phyloP scores from a whole-genome alignment of 2,888 invertebrate species.

The Brachypalpus laphriformis region DNA sequence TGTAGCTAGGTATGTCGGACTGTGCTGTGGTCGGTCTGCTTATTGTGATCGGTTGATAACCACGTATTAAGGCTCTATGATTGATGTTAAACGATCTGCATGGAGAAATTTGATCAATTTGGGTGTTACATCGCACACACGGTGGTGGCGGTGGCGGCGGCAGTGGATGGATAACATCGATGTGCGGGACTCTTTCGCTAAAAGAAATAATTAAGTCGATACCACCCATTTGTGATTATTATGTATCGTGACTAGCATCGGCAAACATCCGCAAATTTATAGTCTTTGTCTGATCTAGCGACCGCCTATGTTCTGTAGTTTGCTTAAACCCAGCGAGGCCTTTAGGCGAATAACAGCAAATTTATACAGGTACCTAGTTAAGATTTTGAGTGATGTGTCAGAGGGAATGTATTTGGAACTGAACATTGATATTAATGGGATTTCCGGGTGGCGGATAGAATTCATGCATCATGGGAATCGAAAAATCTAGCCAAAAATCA shows the following conservation, averaged over 20 bases:
- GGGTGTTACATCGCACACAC: slow-evolving; percentile 30
- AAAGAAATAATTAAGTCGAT: slow-evolving; percentile 53
- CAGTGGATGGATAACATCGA: not conserved
- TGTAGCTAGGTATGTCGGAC: not conserved
- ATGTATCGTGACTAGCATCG: slow-evolving; percentile 63
- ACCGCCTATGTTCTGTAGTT: slow-evolving; percentile 47
- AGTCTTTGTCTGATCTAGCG: slow-evolving; percentile 24
- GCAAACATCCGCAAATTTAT: slow-evolving; percentile 54
- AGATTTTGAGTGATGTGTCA: slow-evolving; percentile 12
- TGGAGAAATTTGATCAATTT: slow-evolving; percentile 69
- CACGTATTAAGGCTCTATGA: slow-evolving; percentile 43
- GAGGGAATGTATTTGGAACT: not conserved
- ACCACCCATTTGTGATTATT: slow-evolving; percentile 56
- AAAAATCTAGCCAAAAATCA: too few species aligned
- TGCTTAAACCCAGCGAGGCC: slow-evolving; percentile 30
- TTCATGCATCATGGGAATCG: too few species aligned
- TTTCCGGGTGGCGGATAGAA: not conserved
- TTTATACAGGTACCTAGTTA: not conserved
- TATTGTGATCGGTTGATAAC: slow-evolving; percentile 40
- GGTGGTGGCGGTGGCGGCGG: too few species aligned
- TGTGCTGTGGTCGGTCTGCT: not conserved
- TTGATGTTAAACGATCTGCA: slow-evolving; percentile 45
- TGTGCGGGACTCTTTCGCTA: slow-evolving; percentile 13
- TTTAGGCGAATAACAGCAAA: slow-evolving; percentile 2
- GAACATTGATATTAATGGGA: not conserved